Conservation (phyloP, 2,113 vertebrate genomes). For the Lipophrys pholis region DNA sequence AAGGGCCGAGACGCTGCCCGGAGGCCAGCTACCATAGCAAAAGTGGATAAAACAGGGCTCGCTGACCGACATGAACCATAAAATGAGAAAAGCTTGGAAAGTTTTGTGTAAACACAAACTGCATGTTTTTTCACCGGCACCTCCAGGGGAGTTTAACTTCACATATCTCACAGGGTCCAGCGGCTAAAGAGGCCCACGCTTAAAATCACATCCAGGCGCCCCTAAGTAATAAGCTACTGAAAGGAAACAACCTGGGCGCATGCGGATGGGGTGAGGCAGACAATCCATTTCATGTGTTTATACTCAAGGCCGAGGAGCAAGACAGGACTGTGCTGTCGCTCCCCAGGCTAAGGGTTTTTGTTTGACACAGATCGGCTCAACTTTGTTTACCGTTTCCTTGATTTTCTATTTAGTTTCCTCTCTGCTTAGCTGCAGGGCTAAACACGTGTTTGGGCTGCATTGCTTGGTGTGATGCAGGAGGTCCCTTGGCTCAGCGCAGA, state of each 20-base stretch:
- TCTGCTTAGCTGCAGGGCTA: constrained; percentile 68
- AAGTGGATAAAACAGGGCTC: constrained; percentile 55
- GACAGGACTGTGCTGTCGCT: constrained; percentile 55
- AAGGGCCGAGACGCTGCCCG: constrained; percentile 58
- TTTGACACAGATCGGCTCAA: constrained; percentile 70
- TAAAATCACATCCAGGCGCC: constrained; percentile 57
- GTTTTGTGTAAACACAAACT: constrained; percentile 70
- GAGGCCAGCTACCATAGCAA: constrained; percentile 52
- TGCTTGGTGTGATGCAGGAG: constrained; percentile 47
- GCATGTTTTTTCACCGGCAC: constrained; percentile 59
- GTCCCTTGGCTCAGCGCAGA: constrained; percentile 67
- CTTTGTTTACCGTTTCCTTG: constrained; percentile 71
- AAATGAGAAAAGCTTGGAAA: constrained; percentile 70
- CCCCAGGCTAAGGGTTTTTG: constrained; percentile 64
- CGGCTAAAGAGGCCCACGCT: constrained; percentile 63
- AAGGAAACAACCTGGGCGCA: constrained; percentile 64
- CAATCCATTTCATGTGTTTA: constrained; percentile 70
- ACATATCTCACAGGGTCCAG: constrained; percentile 61
- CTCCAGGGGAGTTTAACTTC: constrained; percentile 54
- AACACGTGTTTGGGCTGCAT: constrained; percentile 63
- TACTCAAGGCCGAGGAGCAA: constrained; percentile 59
- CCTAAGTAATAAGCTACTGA: constrained; percentile 64
- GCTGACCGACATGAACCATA: constrained; percentile 64
- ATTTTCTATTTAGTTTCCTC: constrained; percentile 69
- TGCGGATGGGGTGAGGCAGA: constrained; percentile 27